Base-by-base conservation (phyloP, 2,113 vertebrate genomes). In the Siniperca chuatsi region DNA sequence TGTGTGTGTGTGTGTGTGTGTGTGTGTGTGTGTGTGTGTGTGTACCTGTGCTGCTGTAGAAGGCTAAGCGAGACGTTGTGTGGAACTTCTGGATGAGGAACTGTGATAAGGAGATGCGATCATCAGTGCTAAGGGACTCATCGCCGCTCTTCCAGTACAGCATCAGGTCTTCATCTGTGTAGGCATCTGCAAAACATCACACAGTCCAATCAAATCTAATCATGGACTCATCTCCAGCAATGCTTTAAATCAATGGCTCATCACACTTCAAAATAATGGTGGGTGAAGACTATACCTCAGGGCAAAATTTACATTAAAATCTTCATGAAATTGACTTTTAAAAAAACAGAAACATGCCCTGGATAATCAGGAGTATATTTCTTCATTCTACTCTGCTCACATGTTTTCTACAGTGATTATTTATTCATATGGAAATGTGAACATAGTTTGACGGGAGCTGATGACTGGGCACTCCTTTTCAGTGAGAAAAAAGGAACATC, bases 1-100 rank as follows among this genome's bases (percentile, higher is more conserved):
- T 37, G 48, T 69, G 52, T 96, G 35, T 78, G 15, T 21, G 23
- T 68, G 25, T 48, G 35, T 61, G 66, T 61, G 66, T 73, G 50
- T 25, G 35, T 78, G 15, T 21, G 23, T 68, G 25, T 52, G 64
- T 40, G 11, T 37, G 48, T 55, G 37, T 72, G 57, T 37, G 48
- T 69, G 52, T 96, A 99, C 98, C 98, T 0, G 98, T 99, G 93
- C 98, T 99, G 90, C 98, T 99, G 94, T 99, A 99, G 96, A 99
- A 99, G 89, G 98, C 98, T 92, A 99, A 89, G 48, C 97, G 96
- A 7, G 98, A 99, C 5, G 98, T 99, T 16, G 98, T 99, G 82
- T 98, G 97, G 83, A 99, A 98, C 90, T 99, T 98, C 91, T 99
- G 98, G 87, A 99, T 99, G 91, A 99, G 96, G 94, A 99, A 99